phyloP scores from a whole-genome alignment of 2,797 vertebrate genomes.

The Neoniphon sammara region DNA sequence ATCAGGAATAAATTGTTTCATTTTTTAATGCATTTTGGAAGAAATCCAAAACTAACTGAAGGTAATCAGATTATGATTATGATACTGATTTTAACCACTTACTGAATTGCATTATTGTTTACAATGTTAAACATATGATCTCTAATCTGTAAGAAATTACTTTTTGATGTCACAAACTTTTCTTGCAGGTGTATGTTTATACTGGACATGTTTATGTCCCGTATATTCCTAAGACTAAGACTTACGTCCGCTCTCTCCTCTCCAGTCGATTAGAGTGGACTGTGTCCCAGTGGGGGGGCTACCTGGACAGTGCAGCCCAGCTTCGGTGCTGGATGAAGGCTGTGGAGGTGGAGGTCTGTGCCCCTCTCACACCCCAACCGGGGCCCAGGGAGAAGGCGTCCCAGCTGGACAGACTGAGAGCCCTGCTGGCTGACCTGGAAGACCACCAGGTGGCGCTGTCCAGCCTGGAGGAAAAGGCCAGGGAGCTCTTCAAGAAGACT shows the following conservation, averaged over 20 bases:
- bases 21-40: no score
- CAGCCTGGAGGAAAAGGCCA: slow-evolving; percentile 85
- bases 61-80: no score
- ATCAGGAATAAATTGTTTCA: background rate
- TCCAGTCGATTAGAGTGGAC: slow-evolving; percentile 91
- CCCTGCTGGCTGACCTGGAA: slow-evolving; percentile 89
- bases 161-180: no score
- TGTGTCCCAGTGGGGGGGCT: slow-evolving; percentile 91
- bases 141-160: background rate
- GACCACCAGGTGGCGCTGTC: slow-evolving; percentile 86
- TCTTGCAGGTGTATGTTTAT: no score
- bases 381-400: slow-evolving; percentile 93
- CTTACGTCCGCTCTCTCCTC: slow-evolving; percentile 4
- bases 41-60: no score
- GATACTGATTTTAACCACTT: no score
- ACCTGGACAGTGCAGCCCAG: slow-evolving; percentile 89
- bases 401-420: slow-evolving; percentile 89
- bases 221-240: slow-evolving; percentile 16
- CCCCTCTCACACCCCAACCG: slow-evolving; percentile 87
- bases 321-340: slow-evolving; percentile 93
- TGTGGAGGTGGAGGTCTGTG: slow-evolving; percentile 86
- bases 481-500: slow-evolving; percentile 91
- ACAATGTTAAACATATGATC: background rate
- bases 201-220: background rate
- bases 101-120: no score